Evolutionary conservation across 2,888 invertebrate species (phyloP).

Genomic region (Elegia similella): DNA sequence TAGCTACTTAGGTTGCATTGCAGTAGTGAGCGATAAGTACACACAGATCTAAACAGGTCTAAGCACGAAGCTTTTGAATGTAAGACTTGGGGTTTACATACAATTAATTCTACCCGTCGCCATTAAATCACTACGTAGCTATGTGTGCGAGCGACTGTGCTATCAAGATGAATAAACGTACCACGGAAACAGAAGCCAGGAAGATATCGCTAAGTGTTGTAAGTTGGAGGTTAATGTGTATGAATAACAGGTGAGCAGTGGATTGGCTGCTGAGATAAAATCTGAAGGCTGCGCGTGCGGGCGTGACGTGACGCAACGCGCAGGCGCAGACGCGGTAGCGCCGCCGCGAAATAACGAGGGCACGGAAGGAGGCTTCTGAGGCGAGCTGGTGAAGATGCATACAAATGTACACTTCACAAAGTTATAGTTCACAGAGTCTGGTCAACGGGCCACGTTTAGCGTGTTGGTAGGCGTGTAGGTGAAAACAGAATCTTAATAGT

Average conservation of each 20-base stretch:
- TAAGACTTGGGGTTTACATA: neutral
- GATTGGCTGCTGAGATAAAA: conserved; percentile 59
- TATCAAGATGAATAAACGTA: conserved; percentile 31
- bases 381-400: too few relatives aligned
- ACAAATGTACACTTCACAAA: too few relatives aligned
- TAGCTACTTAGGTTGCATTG: too few relatives aligned
- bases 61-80: neutral
- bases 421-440: too few relatives aligned
- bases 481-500: too few relatives aligned
- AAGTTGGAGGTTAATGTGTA: conserved; percentile 68
- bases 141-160: conserved; percentile 15
- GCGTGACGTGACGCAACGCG: conserved; percentile 71
- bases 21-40: too few relatives aligned
- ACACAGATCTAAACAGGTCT: too few relatives aligned
- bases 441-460: too few relatives aligned
- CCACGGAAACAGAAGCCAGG: conserved; percentile 62
- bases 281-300: conserved; percentile 62
- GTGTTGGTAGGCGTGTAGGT: too few relatives aligned
- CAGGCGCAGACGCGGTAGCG: conserved; percentile 70
- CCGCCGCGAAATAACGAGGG: conserved; percentile 36
- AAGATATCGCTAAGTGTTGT: conserved; percentile 56
- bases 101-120: neutral
- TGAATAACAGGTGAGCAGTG: conserved; percentile 60
- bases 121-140: neutral
- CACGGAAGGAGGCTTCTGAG: neutral